A percentile compares a stretch with the other conserved stretches of the same genome.
These are phyloP conservation scores for Lycophotia porphyrea DNA, from an alignment of 2,888 invertebrate species.

Conservation along the genomic window DNA sequence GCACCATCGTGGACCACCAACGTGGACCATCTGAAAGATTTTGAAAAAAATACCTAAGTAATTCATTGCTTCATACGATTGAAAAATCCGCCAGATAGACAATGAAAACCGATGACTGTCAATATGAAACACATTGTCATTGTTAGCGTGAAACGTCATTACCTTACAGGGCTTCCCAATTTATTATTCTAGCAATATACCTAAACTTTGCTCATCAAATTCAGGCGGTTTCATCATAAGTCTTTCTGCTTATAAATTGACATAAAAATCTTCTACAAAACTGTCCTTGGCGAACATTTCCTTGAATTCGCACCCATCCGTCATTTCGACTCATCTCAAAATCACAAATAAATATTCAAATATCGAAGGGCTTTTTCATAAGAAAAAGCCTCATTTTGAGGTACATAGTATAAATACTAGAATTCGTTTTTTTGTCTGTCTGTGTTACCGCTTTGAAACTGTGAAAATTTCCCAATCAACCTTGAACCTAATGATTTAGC, in stretches of 20 bases:
- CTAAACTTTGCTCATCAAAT: background rate
- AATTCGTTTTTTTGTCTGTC: background rate
- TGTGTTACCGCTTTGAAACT: too few species aligned
- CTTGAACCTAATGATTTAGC: too few species aligned
- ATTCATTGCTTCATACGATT: too few species aligned
- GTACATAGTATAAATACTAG: background rate
- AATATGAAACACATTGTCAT: too few species aligned
- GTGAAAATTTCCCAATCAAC: too few species aligned
- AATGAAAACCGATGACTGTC: too few species aligned
- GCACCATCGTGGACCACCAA: too few species aligned
- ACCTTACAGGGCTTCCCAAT: background rate
- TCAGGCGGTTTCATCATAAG: background rate
- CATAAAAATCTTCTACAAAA: background rate
- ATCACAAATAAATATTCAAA: constrained; percentile 37
- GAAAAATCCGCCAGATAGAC: too few species aligned
- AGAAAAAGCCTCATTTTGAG: constrained; percentile 1
- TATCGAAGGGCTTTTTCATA: constrained; percentile 33
- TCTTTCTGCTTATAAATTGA: background rate
- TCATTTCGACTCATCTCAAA: constrained; percentile 14
- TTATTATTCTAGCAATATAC: background rate
- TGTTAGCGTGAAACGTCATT: background rate
- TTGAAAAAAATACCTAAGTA: too few species aligned
- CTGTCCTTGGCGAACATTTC: background rate
- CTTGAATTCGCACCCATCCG: background rate
- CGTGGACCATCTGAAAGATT: too few species aligned